A percentile compares a stretch with the other conserved stretches of the same genome.
Conservation (phyloP, 2,113 vertebrate genomes). For the Brachypteracias leptosomus region DNA sequence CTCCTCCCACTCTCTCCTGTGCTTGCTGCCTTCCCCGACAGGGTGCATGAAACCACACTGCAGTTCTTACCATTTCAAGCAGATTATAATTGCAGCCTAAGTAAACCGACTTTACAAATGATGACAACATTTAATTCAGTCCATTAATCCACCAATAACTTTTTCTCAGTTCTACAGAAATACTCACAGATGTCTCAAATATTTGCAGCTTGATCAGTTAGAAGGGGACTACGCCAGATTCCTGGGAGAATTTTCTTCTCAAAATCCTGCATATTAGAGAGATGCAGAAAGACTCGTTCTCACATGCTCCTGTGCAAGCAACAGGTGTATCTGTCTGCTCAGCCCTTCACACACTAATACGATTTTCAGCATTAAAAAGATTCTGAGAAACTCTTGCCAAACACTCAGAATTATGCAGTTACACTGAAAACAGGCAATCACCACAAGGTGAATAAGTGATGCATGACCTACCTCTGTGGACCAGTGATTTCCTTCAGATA, state of each 20-base stretch:
- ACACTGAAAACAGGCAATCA: not conserved
- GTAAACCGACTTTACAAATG: constrained; percentile 2
- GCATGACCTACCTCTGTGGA: not conserved
- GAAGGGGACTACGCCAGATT: not conserved
- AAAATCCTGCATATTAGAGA: not conserved
- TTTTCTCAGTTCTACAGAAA: not conserved
- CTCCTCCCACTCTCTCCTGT: not conserved
- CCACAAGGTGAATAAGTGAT: not conserved
- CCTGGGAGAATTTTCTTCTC: not conserved
- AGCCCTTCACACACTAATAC: not conserved
- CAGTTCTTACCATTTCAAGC: not conserved
- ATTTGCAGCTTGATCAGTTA: not conserved
- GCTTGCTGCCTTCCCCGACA: not conserved
- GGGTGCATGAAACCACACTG: not conserved
- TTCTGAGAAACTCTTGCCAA: not conserved
- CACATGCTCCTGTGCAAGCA: not conserved
- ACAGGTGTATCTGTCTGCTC: not conserved
- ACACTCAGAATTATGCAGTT: not conserved
- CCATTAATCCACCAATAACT: constrained; percentile 8
- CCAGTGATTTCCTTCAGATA: not conserved
- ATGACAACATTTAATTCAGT: constrained; percentile 23
- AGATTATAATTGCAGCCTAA: constrained; percentile 28
- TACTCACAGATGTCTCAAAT: not conserved
- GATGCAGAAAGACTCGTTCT: not conserved
- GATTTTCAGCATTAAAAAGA: not conserved